Percentiles rank a stretch among this genome's conserved stretches.
These are phyloP conservation scores for Apeltes quadracus DNA, from an alignment of 2,113 vertebrate species.

Conservation along the genomic window DNA sequence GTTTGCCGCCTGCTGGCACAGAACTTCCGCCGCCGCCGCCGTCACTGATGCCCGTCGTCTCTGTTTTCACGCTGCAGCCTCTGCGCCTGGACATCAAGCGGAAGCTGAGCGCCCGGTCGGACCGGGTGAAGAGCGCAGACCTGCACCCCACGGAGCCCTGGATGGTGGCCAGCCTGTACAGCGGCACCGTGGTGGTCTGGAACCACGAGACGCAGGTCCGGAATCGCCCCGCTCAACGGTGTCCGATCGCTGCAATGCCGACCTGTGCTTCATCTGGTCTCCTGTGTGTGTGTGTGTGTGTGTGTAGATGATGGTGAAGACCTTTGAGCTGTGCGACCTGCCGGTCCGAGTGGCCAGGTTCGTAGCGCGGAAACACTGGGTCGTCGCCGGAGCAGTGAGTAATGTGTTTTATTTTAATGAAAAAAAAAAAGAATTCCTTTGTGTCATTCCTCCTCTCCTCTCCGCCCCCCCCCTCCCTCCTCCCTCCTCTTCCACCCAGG, in stretches of 20 bases:
- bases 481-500: constrained; percentile 73
- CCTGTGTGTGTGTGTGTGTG: constrained; percentile 50
- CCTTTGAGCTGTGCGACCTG: constrained; percentile 97
- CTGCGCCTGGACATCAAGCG: constrained; percentile 97
- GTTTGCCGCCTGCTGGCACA: background rate
- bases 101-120: constrained; percentile 94
- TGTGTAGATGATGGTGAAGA: constrained; percentile 94
- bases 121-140: constrained; percentile 97
- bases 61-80: constrained; percentile 80
- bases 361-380: constrained; percentile 98
- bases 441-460: too few relatives aligned
- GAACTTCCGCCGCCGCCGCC: background rate
- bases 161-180: constrained; percentile 99
- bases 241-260: background rate
- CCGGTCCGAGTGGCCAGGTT: constrained; percentile 98
- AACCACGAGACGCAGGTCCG: constrained; percentile 96
- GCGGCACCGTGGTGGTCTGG: constrained; percentile 93
- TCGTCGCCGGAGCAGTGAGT: constrained; percentile 97
- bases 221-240: too few relatives aligned
- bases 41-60: too few relatives aligned
- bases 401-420: background rate
- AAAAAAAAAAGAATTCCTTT: too few relatives aligned
- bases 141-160: constrained; percentile 97
- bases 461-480: background rate
- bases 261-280: background rate